Conservation (phyloP, 2,888 invertebrate species). For the Graphium colonna region DNA sequence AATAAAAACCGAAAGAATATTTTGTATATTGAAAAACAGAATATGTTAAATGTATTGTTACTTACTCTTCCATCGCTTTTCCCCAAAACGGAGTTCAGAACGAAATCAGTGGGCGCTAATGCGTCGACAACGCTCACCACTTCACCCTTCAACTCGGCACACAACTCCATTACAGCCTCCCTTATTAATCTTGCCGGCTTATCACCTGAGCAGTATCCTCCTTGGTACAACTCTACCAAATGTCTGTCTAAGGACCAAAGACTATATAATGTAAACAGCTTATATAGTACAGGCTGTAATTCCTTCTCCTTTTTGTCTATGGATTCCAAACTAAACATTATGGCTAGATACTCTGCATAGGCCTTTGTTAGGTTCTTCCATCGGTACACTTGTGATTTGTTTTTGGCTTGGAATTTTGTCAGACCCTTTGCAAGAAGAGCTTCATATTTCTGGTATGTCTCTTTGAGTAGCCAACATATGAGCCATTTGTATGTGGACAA, state of each 20-base stretch:
- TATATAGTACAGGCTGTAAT: slow-evolving; percentile 73
- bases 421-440: slow-evolving; percentile 75
- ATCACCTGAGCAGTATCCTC: slow-evolving; percentile 77
- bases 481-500: slow-evolving; percentile 90
- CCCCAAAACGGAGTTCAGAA: slow-evolving; percentile 92
- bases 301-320: slow-evolving; percentile 56
- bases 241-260: slow-evolving; percentile 83
- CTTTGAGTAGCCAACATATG: slow-evolving; percentile 87
- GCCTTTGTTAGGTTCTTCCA: slow-evolving; percentile 87
- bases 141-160: slow-evolving; percentile 85
- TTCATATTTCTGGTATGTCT: slow-evolving; percentile 83
- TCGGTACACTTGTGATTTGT: slow-evolving; percentile 89
- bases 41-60: slow-evolving; percentile 9
- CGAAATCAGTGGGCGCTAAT: slow-evolving; percentile 93
- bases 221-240: slow-evolving; percentile 86
- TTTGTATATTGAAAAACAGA: no score
- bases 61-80: slow-evolving; percentile 90
- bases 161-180: slow-evolving; percentile 84
- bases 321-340: slow-evolving; percentile 75
- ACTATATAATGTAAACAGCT: slow-evolving; percentile 58
- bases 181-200: slow-evolving; percentile 82
- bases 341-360: slow-evolving; percentile 86
- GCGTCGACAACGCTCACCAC: slow-evolving; percentile 90
- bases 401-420: slow-evolving; percentile 87
- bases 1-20: no score